Percentiles rank a stretch among this genome's conserved stretches.
These are phyloP conservation scores for Pseudoatta argentina DNA, from an alignment of 1,140 invertebrate species.

Conservation along the genomic window DNA sequence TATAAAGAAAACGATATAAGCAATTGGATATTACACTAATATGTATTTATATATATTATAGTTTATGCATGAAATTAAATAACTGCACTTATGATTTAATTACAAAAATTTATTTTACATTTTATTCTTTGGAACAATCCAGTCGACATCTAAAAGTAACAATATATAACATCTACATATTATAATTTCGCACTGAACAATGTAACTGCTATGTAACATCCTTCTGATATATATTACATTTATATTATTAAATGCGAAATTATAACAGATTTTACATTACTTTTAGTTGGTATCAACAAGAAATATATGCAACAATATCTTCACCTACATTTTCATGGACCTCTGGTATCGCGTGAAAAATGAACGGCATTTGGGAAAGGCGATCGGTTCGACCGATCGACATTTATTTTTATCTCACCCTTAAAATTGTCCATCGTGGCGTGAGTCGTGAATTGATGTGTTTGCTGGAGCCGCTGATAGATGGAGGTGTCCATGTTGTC, in stretches of 20 bases:
- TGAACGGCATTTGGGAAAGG: constrained; percentile 8
- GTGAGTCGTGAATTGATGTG: constrained; percentile 82
- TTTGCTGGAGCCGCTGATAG: constrained; percentile 82
- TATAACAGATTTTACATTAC: too few relatives aligned
- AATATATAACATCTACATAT: too few relatives aligned
- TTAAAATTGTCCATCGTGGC: constrained; percentile 79
- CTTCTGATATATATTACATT: too few relatives aligned
- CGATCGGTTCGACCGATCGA: constrained; percentile 60
- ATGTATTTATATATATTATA: neutral
- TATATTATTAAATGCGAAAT: too few relatives aligned
- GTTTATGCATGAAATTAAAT: neutral
- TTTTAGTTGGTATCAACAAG: too few relatives aligned
- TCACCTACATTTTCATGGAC: constrained; percentile 29
- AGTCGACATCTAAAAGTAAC: too few relatives aligned
- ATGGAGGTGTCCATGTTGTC: constrained; percentile 82
- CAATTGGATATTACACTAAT: neutral
- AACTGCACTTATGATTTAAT: neutral
- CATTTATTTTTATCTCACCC: constrained; percentile 77
- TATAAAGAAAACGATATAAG: neutral
- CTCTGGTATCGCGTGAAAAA: constrained; percentile 45
- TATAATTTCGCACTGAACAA: too few relatives aligned
- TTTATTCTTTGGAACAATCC: neutral
- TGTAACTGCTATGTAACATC: too few relatives aligned
- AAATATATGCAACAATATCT: neutral
- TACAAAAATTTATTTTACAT: constrained; percentile 4